These are phyloP conservation scores for Heliconius eleuchia DNA, from an alignment of 1,140 invertebrate species.

Conservation along the genomic window DNA sequence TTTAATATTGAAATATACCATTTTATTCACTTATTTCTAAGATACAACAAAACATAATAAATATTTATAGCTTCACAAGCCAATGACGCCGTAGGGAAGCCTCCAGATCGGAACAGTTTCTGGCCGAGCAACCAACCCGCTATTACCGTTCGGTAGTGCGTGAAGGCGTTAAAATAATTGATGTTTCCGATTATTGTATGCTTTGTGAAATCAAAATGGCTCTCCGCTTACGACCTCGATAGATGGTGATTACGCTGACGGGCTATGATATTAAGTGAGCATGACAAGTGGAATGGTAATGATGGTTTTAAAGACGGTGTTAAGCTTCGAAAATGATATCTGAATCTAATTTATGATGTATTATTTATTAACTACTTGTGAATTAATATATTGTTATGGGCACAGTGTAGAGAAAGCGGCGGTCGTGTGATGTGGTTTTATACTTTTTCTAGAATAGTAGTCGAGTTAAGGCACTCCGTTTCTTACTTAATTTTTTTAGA, in stretches of 20 bases:
- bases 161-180: constrained; percentile 45
- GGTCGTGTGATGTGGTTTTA: not conserved
- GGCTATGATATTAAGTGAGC: constrained; percentile 33
- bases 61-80: not conserved
- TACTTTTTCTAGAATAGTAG: no score
- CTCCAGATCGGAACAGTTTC: constrained; percentile 26
- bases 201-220: constrained; percentile 59
- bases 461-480: no score
- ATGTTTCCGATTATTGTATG: constrained; percentile 55
- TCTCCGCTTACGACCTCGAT: constrained; percentile 43
- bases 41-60: not conserved
- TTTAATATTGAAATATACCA: no score
- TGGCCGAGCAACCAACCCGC: constrained; percentile 22
- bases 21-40: no score
- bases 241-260: constrained; percentile 18
- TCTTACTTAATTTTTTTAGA: no score
- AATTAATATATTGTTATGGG: not conserved
- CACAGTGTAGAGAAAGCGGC: not conserved
- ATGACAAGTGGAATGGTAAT: constrained; percentile 43
- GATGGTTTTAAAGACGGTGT: constrained; percentile 39
- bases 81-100: not conserved
- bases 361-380: constrained; percentile 5
- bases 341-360: constrained; percentile 36
- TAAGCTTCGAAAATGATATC: constrained; percentile 39
- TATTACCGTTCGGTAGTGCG: constrained; percentile 32